phyloP scores from a whole-genome alignment of 2,888 invertebrate genomes.

The Scelioninae gen. 2 region DNA sequence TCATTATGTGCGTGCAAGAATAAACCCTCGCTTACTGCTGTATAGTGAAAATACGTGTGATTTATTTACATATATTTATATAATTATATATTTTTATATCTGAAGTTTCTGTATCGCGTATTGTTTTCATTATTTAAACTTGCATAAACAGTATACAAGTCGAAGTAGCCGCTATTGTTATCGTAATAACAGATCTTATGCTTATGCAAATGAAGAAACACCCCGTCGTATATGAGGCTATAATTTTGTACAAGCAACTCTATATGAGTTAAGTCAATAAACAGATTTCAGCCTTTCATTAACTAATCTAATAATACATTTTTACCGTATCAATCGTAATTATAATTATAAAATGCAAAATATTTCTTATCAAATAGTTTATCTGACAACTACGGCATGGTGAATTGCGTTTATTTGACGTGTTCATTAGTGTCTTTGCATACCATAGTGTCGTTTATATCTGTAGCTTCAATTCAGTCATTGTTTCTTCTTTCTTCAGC shows the following conservation, averaged over 20 bases:
- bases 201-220: slow-evolving; percentile 35
- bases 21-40: no score
- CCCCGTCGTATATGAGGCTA: slow-evolving; percentile 15
- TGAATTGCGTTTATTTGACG: no score
- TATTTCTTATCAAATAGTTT: no score
- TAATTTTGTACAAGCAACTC: slow-evolving; percentile 11
- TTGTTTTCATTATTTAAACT: slow-evolving; percentile 14
- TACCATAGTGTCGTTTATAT: no score
- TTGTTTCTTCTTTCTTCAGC: no score
- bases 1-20: no score
- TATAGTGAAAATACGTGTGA: no score
- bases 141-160: slow-evolving; percentile 14
- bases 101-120: slow-evolving; percentile 5
- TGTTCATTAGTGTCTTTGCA: no score
- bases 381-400: no score
- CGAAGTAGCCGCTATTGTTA: slow-evolving; percentile 23
- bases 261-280: slow-evolving; percentile 5
- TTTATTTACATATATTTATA: no score
- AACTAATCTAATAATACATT: not conserved
- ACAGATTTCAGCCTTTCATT: slow-evolving; percentile 15
- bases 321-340: not conserved
- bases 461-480: no score
- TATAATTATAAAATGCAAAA: not conserved
- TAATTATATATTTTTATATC: slow-evolving; percentile 4
- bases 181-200: slow-evolving; percentile 31